Evolutionary conservation across 2,113 vertebrate species (phyloP).

Genomic region (Podarcis muralis): DNA sequence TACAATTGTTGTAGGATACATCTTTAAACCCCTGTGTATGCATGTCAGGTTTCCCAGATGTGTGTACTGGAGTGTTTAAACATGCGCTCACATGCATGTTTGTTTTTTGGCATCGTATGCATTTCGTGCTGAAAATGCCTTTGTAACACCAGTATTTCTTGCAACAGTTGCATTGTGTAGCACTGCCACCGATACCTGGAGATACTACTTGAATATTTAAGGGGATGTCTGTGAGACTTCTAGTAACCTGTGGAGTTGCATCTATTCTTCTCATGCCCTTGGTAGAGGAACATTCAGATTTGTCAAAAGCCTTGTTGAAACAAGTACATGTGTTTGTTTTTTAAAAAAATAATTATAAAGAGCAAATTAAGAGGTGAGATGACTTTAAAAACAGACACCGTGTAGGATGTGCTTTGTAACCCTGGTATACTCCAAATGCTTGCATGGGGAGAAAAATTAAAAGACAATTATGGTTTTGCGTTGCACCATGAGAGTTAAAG

Average conservation of each 20-base stretch:
- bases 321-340: not conserved
- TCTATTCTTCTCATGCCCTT: not conserved
- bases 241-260: slow-evolving; percentile 15
- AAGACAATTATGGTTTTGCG: slow-evolving; percentile 52
- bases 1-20: not conserved
- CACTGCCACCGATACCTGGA: slow-evolving; percentile 35
- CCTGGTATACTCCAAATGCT: not conserved
- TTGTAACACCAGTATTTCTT: not conserved
- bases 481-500: slow-evolving; percentile 45
- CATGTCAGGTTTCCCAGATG: not conserved
- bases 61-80: not conserved
- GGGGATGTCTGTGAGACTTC: slow-evolving; percentile 12
- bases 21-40: not conserved
- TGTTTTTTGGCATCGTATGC: not conserved
- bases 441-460: slow-evolving; percentile 33
- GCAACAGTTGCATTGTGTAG: not conserved
- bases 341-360: not conserved
- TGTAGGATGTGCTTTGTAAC: not conserved
- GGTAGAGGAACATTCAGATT: not conserved
- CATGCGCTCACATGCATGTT: not conserved
- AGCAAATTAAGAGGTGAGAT: not conserved
- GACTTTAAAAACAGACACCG: not conserved
- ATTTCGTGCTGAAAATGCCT: not conserved
- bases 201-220: slow-evolving; percentile 38
- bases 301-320: not conserved